These are phyloP conservation scores for Oryzias curvinotus DNA, from an alignment of 2,113 vertebrate genomes.

Conservation along the genomic window DNA sequence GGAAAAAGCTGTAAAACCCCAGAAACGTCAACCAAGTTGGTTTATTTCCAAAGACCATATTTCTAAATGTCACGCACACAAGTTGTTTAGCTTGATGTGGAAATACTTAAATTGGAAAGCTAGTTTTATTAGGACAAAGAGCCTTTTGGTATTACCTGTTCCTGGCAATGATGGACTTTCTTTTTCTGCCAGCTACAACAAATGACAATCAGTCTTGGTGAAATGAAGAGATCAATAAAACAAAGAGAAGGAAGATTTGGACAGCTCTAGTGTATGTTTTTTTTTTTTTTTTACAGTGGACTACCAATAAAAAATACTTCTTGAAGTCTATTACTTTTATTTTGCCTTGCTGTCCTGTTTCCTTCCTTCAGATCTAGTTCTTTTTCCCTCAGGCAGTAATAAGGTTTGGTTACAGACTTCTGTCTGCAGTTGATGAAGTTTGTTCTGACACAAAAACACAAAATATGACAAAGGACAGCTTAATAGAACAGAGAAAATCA, in stretches of 20 bases:
- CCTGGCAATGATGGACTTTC: constrained; percentile 6
- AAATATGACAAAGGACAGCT: constrained; percentile 26
- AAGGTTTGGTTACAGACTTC: constrained; percentile 39
- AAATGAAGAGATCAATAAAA: constrained; percentile 14
- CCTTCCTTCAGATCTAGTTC: constrained; percentile 24
- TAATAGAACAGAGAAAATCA: constrained; percentile 25
- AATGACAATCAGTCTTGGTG: neutral
- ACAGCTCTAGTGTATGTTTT: no score
- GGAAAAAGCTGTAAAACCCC: constrained; percentile 41
- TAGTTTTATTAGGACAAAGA: constrained; percentile 15
- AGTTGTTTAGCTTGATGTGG: constrained; percentile 38
- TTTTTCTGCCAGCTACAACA: neutral
- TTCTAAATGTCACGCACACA: constrained; percentile 40
- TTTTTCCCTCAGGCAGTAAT: constrained; percentile 44
- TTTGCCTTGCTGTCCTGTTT: constrained; percentile 13
- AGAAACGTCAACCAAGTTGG: constrained; percentile 33
- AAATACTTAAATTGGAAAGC: constrained; percentile 54
- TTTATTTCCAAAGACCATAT: constrained; percentile 50
- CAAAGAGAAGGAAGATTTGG: constrained; percentile 4
- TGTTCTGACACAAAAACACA: constrained; percentile 15
- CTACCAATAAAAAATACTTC: neutral
- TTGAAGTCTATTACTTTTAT: constrained; percentile 29
- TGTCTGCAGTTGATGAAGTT: constrained; percentile 30
- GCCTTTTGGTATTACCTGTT: neutral
- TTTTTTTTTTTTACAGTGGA: no score